Evolutionary conservation across 2,113 vertebrate species (phyloP).

Genomic region (Psephotus haematonotus): DNA sequence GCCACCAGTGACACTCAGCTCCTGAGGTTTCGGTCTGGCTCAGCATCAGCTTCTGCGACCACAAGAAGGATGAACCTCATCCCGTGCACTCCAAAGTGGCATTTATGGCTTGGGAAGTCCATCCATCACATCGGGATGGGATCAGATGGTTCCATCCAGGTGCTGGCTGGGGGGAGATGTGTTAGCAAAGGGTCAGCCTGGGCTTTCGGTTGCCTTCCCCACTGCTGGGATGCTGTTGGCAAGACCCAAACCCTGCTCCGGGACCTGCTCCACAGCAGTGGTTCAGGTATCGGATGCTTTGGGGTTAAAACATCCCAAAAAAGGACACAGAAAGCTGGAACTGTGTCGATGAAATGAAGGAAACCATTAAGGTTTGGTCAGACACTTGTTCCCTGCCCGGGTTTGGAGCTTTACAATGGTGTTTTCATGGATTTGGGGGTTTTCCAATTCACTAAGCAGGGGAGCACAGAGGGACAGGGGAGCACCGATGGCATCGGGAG

Average conservation of each 20-base stretch:
- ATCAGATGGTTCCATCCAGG: not conserved
- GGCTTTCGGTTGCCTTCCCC: not conserved
- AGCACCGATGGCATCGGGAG: not conserved
- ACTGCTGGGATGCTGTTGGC: not conserved
- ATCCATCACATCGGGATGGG: not conserved
- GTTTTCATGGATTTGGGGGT: not conserved
- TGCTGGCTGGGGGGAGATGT: not conserved
- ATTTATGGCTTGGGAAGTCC: not conserved
- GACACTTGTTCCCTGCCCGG: not conserved
- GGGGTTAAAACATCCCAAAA: not conserved
- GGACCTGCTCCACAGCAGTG: not conserved
- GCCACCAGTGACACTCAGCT: not conserved
- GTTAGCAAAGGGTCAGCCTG: not conserved
- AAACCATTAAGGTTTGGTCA: fast-evolving
- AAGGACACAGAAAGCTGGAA: not conserved
- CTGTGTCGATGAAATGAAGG: not conserved
- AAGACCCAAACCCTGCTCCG: not conserved
- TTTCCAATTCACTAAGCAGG: not conserved
- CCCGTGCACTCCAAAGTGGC: not conserved
- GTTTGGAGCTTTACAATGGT: fast-evolving
- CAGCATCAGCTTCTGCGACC: not conserved
- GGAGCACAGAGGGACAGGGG: not conserved
- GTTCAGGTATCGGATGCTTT: not conserved
- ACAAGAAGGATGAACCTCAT: not conserved
- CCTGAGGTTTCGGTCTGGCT: not conserved